Evolutionary conservation across 2,888 invertebrate species (phyloP).

Genomic region (Drosophila dives): DNA sequence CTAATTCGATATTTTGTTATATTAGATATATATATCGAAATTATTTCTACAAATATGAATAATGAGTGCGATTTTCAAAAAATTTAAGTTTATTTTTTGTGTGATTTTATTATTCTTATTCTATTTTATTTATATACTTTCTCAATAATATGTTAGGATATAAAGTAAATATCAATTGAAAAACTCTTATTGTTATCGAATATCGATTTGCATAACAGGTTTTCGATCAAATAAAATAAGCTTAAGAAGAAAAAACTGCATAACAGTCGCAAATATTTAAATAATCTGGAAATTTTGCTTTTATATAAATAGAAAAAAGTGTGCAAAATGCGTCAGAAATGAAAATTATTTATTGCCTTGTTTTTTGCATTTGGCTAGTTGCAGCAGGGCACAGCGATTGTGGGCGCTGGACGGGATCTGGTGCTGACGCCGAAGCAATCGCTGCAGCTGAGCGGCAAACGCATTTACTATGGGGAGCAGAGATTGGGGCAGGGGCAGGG

Average conservation of each 20-base stretch:
- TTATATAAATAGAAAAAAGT: background rate
- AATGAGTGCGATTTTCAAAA: no score
- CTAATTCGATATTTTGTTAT: no score
- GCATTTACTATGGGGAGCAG: slow-evolving; percentile 80
- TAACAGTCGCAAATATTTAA: no score
- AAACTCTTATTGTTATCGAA: no score
- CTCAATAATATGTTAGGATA: no score
- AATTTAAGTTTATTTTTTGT: background rate
- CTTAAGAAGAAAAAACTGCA: no score
- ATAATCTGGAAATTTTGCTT: background rate
- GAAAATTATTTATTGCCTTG: background rate
- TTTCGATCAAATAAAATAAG: background rate
- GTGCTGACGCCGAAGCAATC: slow-evolving; percentile 82
- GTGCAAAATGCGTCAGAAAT: no score
- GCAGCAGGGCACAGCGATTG: slow-evolving; percentile 56
- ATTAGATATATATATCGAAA: background rate
- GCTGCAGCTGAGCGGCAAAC: slow-evolving; percentile 79
- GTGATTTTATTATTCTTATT: no score
- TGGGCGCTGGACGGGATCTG: slow-evolving; percentile 80
- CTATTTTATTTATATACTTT: background rate
- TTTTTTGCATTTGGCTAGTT: slow-evolving; percentile 28
- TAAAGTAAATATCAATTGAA: no score
- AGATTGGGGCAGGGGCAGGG: background rate
- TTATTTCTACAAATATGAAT: background rate
- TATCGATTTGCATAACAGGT: background rate